Percentiles rank a stretch among this genome's conserved stretches.
These are phyloP conservation scores for Argyresthia albistria DNA, from an alignment of 2,888 invertebrate species.

Conservation along the genomic window DNA sequence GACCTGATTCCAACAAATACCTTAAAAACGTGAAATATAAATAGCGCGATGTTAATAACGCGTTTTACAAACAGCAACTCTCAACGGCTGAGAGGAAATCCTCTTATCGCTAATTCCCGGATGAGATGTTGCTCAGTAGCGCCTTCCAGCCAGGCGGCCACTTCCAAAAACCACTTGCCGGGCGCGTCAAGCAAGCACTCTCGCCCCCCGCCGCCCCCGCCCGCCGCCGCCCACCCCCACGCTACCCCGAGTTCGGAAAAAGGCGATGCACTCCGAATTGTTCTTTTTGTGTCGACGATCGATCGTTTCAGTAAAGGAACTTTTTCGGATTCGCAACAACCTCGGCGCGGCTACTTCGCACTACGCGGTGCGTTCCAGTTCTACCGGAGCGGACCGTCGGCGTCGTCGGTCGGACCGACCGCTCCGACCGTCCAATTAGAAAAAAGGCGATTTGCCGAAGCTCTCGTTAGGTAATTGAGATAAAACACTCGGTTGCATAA, in stretches of 20 bases:
- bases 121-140: conserved; percentile 17
- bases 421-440: conserved; percentile 35
- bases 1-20: too few species aligned
- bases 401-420: conserved; percentile 50
- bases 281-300: conserved; percentile 69
- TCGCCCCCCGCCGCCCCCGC: conserved; percentile 18
- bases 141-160: conserved; percentile 47
- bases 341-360: conserved; percentile 37
- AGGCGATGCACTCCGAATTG: conserved; percentile 69
- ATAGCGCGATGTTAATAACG: too few species aligned
- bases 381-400: too few species aligned
- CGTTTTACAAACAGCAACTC: neutral
- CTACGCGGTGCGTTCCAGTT: conserved; percentile 24
- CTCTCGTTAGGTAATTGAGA: neutral
- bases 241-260: conserved; percentile 57
- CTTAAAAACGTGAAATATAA: too few species aligned
- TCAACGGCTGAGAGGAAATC: conserved; percentile 1
- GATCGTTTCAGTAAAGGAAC: conserved; percentile 67
- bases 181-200: conserved; percentile 44
- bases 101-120: conserved; percentile 6
- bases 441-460: conserved; percentile 21
- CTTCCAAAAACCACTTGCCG: conserved; percentile 52
- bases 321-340: conserved; percentile 35
- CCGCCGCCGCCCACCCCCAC: conserved; percentile 18
- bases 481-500: neutral